These are phyloP conservation scores for Osmerus eperlanus DNA, from an alignment of 2,113 vertebrate genomes.

Conservation along the genomic window DNA sequence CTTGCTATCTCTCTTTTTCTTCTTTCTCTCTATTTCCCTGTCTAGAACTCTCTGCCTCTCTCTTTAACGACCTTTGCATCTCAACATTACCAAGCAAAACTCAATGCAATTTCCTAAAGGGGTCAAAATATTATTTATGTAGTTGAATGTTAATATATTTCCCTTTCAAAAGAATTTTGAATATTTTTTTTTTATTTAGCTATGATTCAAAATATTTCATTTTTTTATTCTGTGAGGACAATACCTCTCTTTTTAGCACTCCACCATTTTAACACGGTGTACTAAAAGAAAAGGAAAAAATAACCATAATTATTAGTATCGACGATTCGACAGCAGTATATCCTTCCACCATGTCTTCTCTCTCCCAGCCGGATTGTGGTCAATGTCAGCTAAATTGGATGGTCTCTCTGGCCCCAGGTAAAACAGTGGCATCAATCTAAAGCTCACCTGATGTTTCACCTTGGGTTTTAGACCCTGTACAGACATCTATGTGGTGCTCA, in stretches of 20 bases:
- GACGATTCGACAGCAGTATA: too few species aligned
- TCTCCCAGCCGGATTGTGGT: too few species aligned
- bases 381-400: too few species aligned
- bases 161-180: slow-evolving; percentile 8
- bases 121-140: slow-evolving; percentile 36
- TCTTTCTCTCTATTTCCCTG: background rate
- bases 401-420: too few species aligned
- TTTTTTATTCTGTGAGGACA: background rate
- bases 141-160: slow-evolving; percentile 40
- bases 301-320: too few species aligned
- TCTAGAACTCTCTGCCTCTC: background rate
- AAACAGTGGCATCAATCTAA: too few species aligned
- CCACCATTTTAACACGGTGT: background rate
- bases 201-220: background rate
- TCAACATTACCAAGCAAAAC: slow-evolving; percentile 34
- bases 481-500: too few species aligned
- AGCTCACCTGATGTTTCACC: too few species aligned
- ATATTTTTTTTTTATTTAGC: slow-evolving; percentile 23
- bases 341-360: too few species aligned
- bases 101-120: slow-evolving; percentile 49
- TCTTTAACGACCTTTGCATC: slow-evolving; percentile 1
- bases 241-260: slow-evolving; percentile 2
- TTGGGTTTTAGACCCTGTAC: too few species aligned
- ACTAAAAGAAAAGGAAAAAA: background rate
- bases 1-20: slow-evolving; percentile 5